Evolutionary conservation across 2,888 invertebrate species (phyloP).

Genomic region (Catocala nupta): DNA sequence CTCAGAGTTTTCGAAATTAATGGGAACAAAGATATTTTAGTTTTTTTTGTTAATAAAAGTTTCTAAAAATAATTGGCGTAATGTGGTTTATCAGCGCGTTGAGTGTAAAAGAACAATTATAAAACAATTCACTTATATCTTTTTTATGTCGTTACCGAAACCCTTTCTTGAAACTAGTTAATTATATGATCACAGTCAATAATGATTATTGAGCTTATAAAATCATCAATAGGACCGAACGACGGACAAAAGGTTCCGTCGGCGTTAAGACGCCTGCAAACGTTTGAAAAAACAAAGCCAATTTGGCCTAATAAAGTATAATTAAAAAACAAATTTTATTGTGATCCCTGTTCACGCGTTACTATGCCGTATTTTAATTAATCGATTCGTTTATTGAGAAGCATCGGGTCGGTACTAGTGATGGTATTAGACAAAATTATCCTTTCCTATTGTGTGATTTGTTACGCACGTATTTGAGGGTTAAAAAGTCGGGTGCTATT

Average conservation of each 20-base stretch:
- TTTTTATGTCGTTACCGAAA: slow-evolving; percentile 47
- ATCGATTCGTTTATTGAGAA: slow-evolving; percentile 75
- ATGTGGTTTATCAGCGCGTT: slow-evolving; percentile 52
- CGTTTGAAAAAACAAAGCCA: slow-evolving; percentile 80
- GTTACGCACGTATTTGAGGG: slow-evolving; percentile 68
- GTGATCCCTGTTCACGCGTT: slow-evolving; percentile 77
- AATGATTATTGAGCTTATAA: slow-evolving; percentile 85
- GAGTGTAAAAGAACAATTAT: slow-evolving; percentile 50
- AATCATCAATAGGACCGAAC: slow-evolving; percentile 84
- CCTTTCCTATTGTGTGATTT: slow-evolving; percentile 73
- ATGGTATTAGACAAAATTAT: slow-evolving; percentile 68
- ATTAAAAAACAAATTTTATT: slow-evolving; percentile 84
- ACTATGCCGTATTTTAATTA: slow-evolving; percentile 76
- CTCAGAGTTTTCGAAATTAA: slow-evolving; percentile 79
- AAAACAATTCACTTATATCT: slow-evolving; percentile 47
- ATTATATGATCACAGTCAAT: slow-evolving; percentile 82
- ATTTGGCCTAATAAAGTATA: slow-evolving; percentile 82
- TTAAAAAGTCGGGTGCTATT: slow-evolving; percentile 72
- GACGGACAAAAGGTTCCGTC: slow-evolving; percentile 74
- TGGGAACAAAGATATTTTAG: slow-evolving; percentile 68
- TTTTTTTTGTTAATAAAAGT: slow-evolving; percentile 54
- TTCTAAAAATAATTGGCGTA: slow-evolving; percentile 49
- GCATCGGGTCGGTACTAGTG: slow-evolving; percentile 66
- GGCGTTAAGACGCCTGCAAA: slow-evolving; percentile 59
- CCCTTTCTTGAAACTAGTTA: slow-evolving; percentile 77